Evolutionary conservation across 2,888 invertebrate genomes (phyloP).

Genomic region (Acholoe squamosa): DNA sequence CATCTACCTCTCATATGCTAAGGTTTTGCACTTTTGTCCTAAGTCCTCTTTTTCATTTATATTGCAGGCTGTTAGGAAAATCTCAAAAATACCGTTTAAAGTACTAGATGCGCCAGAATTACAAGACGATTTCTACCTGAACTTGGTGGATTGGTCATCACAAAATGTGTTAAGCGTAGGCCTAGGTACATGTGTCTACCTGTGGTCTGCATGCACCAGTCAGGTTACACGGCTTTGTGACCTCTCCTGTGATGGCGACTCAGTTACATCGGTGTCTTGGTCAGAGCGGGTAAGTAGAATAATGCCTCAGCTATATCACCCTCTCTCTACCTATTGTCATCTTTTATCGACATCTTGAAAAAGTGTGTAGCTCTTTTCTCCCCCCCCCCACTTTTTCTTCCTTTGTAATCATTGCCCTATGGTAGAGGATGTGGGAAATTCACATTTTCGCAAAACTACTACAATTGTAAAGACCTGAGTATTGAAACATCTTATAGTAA

Average conservation of each 20-base stretch:
- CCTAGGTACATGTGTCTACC: slow-evolving; percentile 97
- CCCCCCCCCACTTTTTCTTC: too few relatives aligned
- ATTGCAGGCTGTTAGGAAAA: slow-evolving; percentile 93
- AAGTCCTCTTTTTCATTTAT: background rate
- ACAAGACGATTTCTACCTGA: slow-evolving; percentile 99
- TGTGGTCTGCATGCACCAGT: slow-evolving; percentile 99
- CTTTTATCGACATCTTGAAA: too few relatives aligned
- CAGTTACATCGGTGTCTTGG: slow-evolving; percentile 99
- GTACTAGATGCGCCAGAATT: slow-evolving; percentile 97
- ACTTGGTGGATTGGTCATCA: slow-evolving; percentile 99
- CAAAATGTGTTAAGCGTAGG: slow-evolving; percentile 99
- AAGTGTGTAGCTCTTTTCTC: too few relatives aligned
- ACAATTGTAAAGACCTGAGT: too few relatives aligned
- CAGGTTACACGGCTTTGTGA: slow-evolving; percentile 98
- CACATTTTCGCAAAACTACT: too few relatives aligned
- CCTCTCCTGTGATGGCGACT: slow-evolving; percentile 94
- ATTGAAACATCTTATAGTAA: too few relatives aligned
- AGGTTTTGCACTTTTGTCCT: too few relatives aligned
- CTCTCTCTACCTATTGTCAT: too few relatives aligned
- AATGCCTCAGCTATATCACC: background rate
- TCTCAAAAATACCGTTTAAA: slow-evolving; percentile 99
- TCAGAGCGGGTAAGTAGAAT: slow-evolving; percentile 89
- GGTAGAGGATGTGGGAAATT: too few relatives aligned
- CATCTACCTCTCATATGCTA: too few relatives aligned
- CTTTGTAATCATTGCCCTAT: too few relatives aligned